These are phyloP conservation scores for Aldrovandia affinis DNA, from an alignment of 2,797 vertebrate genomes.

Conservation along the genomic window DNA sequence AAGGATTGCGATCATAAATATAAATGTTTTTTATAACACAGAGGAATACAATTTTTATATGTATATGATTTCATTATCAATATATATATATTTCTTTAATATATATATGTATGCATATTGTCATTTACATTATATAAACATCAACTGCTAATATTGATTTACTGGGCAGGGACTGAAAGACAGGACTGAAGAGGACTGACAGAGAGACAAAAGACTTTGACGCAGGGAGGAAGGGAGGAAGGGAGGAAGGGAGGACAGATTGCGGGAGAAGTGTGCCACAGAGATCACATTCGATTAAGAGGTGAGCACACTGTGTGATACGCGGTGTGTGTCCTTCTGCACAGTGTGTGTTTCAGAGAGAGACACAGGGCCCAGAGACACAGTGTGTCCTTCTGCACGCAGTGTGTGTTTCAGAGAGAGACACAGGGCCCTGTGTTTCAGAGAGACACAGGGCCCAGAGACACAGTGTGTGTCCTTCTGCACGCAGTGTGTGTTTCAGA, in stretches of 20 bases:
- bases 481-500: not conserved
- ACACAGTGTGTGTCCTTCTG: not conserved
- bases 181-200: slow-evolving; percentile 12
- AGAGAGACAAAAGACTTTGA: slow-evolving; percentile 42
- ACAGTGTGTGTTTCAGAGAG: too few species aligned
- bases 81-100: slow-evolving; percentile 27
- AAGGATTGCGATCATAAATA: slow-evolving; percentile 71
- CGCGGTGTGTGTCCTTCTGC: too few species aligned
- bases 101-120: slow-evolving; percentile 51
- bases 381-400: too few species aligned
- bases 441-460: too few species aligned
- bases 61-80: slow-evolving; percentile 56
- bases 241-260: not conserved
- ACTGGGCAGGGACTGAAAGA: slow-evolving; percentile 43
- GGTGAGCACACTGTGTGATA: not conserved
- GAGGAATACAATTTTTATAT: slow-evolving; percentile 66
- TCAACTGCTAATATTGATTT: slow-evolving; percentile 47
- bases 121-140: slow-evolving; percentile 42
- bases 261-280: too few species aligned
- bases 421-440: too few species aligned
- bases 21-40: slow-evolving; percentile 74
- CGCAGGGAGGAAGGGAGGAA: slow-evolving; percentile 2
- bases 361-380: too few species aligned
- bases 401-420: too few species aligned
- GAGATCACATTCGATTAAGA: not conserved